Percentiles rank a stretch among this genome's conserved stretches.
These are phyloP conservation scores for Morbakka virulenta DNA, from an alignment of 30 jellyfish, hydroid and myxozoan species.

Conservation along the genomic window DNA sequence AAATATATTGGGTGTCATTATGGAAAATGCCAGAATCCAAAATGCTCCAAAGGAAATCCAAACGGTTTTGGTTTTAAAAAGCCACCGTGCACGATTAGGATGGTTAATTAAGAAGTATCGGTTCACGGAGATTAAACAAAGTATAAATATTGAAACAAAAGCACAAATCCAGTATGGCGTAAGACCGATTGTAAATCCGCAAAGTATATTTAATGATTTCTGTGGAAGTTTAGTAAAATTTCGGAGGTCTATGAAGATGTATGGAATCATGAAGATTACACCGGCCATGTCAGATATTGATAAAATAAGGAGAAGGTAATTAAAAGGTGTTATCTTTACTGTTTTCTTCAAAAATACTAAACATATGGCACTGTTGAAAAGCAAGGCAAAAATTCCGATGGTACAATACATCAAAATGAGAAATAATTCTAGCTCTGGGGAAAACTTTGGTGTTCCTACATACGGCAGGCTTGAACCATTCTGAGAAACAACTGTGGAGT, in stretches of 20 bases:
- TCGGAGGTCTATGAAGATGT: constrained; percentile 57
- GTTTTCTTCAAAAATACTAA: constrained; percentile 39
- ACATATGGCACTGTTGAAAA: constrained; percentile 42
- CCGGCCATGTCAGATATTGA: constrained; percentile 79
- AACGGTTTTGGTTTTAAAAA: constrained; percentile 38
- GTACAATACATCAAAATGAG: constrained; percentile 25
- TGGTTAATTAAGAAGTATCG: constrained; percentile 78
- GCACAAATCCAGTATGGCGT: constrained; percentile 68
- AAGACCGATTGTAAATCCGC: constrained; percentile 83
- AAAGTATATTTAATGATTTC: constrained; percentile 33
- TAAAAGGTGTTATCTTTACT: constrained; percentile 49
- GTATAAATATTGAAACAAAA: constrained; percentile 67
- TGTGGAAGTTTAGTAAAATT: constrained; percentile 43
- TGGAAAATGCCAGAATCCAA: constrained; percentile 8
- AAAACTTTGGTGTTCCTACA: too few relatives aligned
- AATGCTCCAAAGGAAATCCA: constrained; percentile 29
- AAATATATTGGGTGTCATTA: constrained; percentile 41
- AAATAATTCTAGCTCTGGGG: constrained; percentile 15
- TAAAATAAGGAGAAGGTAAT: constrained; percentile 62
- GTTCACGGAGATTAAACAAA: constrained; percentile 74
- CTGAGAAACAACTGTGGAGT: too few relatives aligned
- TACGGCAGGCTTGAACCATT: too few relatives aligned
- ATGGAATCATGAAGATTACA: constrained; percentile 61
- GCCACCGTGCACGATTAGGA: constrained; percentile 61
- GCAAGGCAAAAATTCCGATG: constrained; percentile 35